Conservation (phyloP, 2,888 invertebrate genomes). For the Zootermopsis nevadensis region DNA sequence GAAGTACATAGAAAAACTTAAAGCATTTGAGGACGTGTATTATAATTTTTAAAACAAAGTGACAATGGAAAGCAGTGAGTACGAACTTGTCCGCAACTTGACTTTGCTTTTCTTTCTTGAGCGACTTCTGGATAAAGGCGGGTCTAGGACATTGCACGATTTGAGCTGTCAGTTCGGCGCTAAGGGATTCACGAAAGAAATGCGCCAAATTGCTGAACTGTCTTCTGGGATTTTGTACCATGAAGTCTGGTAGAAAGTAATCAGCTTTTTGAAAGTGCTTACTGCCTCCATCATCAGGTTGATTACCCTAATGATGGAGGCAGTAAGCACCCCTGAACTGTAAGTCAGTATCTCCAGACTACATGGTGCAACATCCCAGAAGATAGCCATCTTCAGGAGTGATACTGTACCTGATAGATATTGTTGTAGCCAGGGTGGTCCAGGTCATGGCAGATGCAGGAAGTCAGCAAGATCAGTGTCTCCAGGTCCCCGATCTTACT, state of each 20-base stretch:
- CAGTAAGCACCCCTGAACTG: too few relatives aligned
- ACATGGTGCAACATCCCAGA: too few relatives aligned
- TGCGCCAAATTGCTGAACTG: constrained; percentile 95
- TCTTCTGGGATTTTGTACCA: too few relatives aligned
- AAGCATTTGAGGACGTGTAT: background rate
- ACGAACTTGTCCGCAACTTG: constrained; percentile 93
- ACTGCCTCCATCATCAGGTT: too few relatives aligned
- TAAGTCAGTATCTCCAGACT: too few relatives aligned
- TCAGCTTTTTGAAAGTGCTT: too few relatives aligned
- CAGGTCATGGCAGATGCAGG: constrained; percentile 84
- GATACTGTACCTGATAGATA: constrained; percentile 71
- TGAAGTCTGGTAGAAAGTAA: too few relatives aligned
- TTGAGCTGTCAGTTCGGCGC: constrained; percentile 99
- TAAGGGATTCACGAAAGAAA: constrained; percentile 98
- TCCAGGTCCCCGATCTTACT: constrained; percentile 79
- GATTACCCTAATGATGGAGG: too few relatives aligned
- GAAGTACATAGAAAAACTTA: background rate
- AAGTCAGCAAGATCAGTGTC: constrained; percentile 79
- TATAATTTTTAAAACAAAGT: background rate
- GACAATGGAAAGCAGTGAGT: constrained; percentile 90
- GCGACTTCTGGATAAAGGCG: constrained; percentile 95
- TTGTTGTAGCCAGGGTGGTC: constrained; percentile 84
- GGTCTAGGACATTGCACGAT: constrained; percentile 95
- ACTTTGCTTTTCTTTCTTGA: constrained; percentile 98
- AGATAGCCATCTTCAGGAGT: background rate